These are phyloP conservation scores for Lepisosteus osseus DNA, from an alignment of 2,113 vertebrate species.

Conservation along the genomic window DNA sequence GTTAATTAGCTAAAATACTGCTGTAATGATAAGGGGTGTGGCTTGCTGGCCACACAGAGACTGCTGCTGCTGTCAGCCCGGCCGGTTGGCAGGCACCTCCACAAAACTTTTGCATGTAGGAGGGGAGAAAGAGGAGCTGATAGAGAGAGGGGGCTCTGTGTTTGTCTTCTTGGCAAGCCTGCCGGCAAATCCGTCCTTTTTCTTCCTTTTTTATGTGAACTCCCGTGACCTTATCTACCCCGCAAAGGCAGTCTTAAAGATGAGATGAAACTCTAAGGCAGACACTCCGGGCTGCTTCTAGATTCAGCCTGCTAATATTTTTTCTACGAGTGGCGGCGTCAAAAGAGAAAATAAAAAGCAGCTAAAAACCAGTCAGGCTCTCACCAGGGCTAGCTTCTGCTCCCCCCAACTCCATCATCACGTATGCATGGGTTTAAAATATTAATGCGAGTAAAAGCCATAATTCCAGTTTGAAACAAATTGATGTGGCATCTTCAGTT, in stretches of 20 bases:
- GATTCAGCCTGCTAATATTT: slow-evolving; percentile 14
- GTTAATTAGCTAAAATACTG: slow-evolving; percentile 66
- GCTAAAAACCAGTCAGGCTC: slow-evolving; percentile 8
- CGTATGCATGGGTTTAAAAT: slow-evolving; percentile 44
- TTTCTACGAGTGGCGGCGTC: slow-evolving; percentile 19
- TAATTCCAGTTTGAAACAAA: slow-evolving; percentile 23
- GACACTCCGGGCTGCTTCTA: slow-evolving; percentile 1
- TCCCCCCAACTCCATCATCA: slow-evolving; percentile 29
- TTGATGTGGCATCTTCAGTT: slow-evolving; percentile 23
- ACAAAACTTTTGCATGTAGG: slow-evolving; percentile 15
- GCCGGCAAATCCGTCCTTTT: slow-evolving; percentile 33
- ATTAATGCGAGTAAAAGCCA: slow-evolving; percentile 37
- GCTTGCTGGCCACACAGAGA: slow-evolving; percentile 50
- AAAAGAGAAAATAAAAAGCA: slow-evolving; percentile 4
- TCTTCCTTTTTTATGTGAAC: slow-evolving; percentile 28
- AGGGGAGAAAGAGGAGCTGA: slow-evolving; percentile 23
- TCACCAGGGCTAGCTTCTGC: slow-evolving; percentile 23
- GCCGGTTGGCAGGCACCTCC: slow-evolving; percentile 7
- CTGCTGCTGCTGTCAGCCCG: slow-evolving; percentile 20
- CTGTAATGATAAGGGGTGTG: slow-evolving; percentile 64
- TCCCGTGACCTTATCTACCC: slow-evolving; percentile 33
- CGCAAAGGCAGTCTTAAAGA: slow-evolving; percentile 18
- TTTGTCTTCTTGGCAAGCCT: slow-evolving; percentile 45
- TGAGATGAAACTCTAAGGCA: slow-evolving; percentile 20
- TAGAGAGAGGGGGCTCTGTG: slow-evolving; percentile 30